Conservation (phyloP, 1,140 invertebrate genomes). For the Sitodiplosis mosellana region DNA sequence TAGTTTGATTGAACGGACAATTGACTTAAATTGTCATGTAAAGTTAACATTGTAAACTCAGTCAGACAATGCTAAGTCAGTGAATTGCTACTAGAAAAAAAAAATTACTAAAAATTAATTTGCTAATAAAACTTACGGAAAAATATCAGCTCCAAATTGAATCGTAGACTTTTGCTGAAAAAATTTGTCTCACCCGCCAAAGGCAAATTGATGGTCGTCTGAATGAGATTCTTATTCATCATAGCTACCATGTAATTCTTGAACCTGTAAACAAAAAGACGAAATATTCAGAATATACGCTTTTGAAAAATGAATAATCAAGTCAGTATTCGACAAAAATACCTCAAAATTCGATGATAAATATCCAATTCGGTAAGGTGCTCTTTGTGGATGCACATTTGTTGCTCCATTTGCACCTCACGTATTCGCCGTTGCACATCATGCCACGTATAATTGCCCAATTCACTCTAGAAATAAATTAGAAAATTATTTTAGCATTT, state of each 20-base stretch:
- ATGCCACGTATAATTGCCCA: constrained; percentile 89
- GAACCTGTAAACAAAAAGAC: constrained; percentile 35
- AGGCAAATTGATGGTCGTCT: constrained; percentile 63
- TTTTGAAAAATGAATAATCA: background rate
- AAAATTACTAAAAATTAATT: constrained; percentile 8
- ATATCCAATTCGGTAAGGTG: constrained; percentile 93
- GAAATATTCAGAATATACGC: background rate
- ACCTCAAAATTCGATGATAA: constrained; percentile 88
- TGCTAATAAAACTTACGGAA: constrained; percentile 87
- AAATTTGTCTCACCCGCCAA: constrained; percentile 71
- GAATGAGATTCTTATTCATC: constrained; percentile 85
- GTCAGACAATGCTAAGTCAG: no score
- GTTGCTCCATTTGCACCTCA: constrained; percentile 81
- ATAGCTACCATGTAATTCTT: constrained; percentile 97
- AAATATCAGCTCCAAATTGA: constrained; percentile 76
- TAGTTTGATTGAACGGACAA: no score
- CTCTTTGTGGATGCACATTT: constrained; percentile 94
- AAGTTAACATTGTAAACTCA: no score
- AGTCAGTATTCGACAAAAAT: constrained; percentile 9
- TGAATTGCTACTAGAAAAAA: constrained; percentile 6
- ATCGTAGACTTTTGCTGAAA: constrained; percentile 71
- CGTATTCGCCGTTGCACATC: constrained; percentile 73
- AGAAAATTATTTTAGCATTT: no score
- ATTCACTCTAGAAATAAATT: constrained; percentile 36
- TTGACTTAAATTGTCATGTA: no score